Conservation (phyloP, 2,888 invertebrate genomes). For the Vanessa cardui region DNA sequence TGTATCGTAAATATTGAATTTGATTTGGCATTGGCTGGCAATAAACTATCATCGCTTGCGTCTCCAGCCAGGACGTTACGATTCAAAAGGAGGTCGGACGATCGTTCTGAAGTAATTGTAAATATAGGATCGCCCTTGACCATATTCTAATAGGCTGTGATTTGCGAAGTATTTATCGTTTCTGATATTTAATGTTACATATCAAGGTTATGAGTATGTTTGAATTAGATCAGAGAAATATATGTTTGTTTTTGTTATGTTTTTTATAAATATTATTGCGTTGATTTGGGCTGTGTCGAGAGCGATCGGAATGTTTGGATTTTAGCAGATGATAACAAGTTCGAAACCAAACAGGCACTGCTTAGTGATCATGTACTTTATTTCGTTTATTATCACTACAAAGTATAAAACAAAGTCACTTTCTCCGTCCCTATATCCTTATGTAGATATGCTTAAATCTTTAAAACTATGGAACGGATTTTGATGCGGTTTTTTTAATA, state of each 20-base stretch:
- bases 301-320: not conserved
- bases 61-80: conserved; percentile 13
- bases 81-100: conserved; percentile 29
- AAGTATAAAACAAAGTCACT: no score
- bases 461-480: no score
- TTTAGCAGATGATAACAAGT: not conserved
- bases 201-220: conserved; percentile 12
- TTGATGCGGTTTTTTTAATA: no score
- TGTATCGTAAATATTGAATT: conserved; percentile 13
- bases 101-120: conserved; percentile 21
- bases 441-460: no score
- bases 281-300: no score
- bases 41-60: conserved; percentile 16
- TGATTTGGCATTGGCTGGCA: conserved; percentile 15
- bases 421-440: no score
- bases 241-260: not conserved
- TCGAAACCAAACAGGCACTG: not conserved
- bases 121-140: conserved; percentile 30
- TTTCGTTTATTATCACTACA: not conserved
- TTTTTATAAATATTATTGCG: no score
- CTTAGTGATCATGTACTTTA: not conserved
- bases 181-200: conserved; percentile 20
- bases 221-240: not conserved
- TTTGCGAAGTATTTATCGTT: conserved; percentile 18
- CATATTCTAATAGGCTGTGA: conserved; percentile 15